Conservation (phyloP, 2,797 vertebrate genomes). For the Sciurus carolinensis region DNA sequence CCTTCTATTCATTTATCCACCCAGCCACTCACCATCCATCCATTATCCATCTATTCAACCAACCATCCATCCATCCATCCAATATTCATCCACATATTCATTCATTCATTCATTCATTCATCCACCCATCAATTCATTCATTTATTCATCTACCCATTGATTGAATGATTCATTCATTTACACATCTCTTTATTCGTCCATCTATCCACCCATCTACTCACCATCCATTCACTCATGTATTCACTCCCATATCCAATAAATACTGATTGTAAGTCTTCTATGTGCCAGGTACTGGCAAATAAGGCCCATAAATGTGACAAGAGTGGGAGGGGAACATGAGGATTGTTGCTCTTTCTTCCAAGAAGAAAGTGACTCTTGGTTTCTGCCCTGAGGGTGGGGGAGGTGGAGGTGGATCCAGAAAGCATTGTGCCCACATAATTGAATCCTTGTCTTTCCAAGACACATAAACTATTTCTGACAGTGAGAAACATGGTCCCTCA, state of each 20-base stretch:
- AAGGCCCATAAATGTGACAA: not conserved
- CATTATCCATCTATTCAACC: not conserved
- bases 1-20: no score
- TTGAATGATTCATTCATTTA: not conserved
- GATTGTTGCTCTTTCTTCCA: not conserved
- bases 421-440: no score
- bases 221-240: not conserved
- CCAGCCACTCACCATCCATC: not conserved
- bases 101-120: not conserved
- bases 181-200: not conserved
- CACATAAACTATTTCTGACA: not conserved
- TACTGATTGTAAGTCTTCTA: not conserved
- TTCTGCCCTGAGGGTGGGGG: not conserved
- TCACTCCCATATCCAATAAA: not conserved
- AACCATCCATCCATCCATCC: not conserved
- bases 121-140: no score
- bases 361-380: not conserved
- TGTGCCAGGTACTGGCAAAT: not conserved
- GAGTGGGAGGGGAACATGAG: not conserved
- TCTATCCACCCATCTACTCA: no score
- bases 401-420: not conserved
- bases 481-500: not conserved
- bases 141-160: not conserved
- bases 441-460: not conserved
- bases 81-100: not conserved